Evolutionary conservation across 2,797 vertebrate species (phyloP).

Genomic region (Gobionotothen gibberifrons): DNA sequence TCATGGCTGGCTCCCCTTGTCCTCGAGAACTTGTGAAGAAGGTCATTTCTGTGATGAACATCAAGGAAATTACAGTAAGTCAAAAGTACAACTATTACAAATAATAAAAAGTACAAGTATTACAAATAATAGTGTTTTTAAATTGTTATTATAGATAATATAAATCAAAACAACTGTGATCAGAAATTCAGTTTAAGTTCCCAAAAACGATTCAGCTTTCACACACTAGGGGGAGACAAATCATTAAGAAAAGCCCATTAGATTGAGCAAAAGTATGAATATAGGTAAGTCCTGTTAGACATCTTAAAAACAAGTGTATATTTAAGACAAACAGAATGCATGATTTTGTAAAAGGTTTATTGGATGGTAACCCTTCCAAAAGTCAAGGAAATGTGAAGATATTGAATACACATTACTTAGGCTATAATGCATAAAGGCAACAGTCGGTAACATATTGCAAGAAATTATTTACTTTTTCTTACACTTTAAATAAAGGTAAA

Average conservation of each 20-base stretch:
- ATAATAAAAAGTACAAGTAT: background rate
- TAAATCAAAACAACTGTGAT: background rate
- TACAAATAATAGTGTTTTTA: background rate
- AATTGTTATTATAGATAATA: background rate
- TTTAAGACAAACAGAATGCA: background rate
- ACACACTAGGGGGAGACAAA: constrained; percentile 56
- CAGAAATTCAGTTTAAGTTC: background rate
- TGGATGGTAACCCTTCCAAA: constrained; percentile 66
- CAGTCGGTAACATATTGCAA: constrained; percentile 13
- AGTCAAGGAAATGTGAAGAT: constrained; percentile 54
- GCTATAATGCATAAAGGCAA: constrained; percentile 40
- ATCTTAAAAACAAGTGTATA: background rate
- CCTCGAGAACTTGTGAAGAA: constrained; percentile 86
- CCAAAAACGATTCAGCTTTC: constrained; percentile 24
- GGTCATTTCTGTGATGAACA: constrained; percentile 78
- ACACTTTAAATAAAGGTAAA: constrained; percentile 1
- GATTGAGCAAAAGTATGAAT: background rate
- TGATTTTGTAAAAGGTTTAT: constrained; percentile 71
- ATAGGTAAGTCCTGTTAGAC: background rate
- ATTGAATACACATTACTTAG: constrained; percentile 65
- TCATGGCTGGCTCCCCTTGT: constrained; percentile 88
- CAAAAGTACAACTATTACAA: background rate
- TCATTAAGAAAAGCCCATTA: background rate
- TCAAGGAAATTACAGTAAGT: constrained; percentile 88
- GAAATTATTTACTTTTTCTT: background rate